Evolutionary conservation across 2,888 invertebrate species (phyloP).

Genomic region (Nycteola revayana): DNA sequence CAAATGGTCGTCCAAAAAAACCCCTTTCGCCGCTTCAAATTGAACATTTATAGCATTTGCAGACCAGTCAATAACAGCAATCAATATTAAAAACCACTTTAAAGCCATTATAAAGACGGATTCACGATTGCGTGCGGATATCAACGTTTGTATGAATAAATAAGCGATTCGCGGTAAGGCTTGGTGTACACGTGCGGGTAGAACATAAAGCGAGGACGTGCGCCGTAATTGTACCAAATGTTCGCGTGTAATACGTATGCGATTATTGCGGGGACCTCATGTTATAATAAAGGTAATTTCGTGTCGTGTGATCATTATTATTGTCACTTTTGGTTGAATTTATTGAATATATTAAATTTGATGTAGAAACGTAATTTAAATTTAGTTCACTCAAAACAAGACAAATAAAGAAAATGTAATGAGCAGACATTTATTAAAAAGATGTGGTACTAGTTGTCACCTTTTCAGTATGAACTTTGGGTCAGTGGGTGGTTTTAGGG

Average conservation of each 20-base stretch:
- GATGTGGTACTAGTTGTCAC: no score
- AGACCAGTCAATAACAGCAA: conserved; percentile 24
- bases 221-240: conserved; percentile 40
- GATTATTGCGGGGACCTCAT: conserved; percentile 24
- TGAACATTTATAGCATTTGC: conserved; percentile 21
- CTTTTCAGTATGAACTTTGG: no score
- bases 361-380: no score
- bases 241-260: conserved; percentile 33
- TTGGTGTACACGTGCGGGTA: conserved; percentile 33
- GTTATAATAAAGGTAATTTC: conserved; percentile 25
- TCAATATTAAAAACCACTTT: conserved; percentile 36
- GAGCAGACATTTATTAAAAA: no score
- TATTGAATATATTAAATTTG: no score
- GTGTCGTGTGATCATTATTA: conserved; percentile 12
- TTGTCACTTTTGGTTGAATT: conserved; percentile 1
- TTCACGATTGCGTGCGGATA: conserved; percentile 36
- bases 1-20: no score
- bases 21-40: no score
- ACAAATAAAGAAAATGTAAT: no score
- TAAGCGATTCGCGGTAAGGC: conserved; percentile 35
- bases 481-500: no score
- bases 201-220: conserved; percentile 41
- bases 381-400: no score
- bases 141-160: conserved; percentile 36
- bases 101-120: conserved; percentile 31